A percentile compares a stretch with the other conserved stretches of the same genome.
Conservation (phyloP, 2,797 vertebrate species). For the Margarornis squamiger region DNA sequence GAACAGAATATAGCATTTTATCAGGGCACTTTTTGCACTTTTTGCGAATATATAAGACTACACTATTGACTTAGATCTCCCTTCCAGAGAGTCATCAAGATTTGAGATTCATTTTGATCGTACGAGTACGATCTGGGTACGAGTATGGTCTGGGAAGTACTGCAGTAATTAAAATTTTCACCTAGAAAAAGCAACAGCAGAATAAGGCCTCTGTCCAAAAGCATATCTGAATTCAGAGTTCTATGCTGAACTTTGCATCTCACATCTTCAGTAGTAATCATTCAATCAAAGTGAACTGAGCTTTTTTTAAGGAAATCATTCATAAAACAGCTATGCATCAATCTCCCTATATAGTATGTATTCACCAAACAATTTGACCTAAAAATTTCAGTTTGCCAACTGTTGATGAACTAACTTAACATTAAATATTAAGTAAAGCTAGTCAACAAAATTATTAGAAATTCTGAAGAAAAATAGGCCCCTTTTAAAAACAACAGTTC, state of each 20-base stretch:
- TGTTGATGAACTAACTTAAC: neutral
- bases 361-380: neutral
- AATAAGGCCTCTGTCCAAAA: neutral
- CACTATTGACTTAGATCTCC: neutral
- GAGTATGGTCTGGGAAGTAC: neutral
- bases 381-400: neutral
- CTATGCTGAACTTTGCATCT: neutral
- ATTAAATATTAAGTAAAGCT: neutral
- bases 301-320: conserved; percentile 8
- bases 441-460: neutral
- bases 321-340: neutral
- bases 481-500: neutral
- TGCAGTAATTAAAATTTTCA: neutral
- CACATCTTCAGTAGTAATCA: neutral
- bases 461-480: neutral
- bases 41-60: neutral
- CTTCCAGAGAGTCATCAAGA: neutral
- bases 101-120: neutral
- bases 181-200: neutral
- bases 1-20: neutral
- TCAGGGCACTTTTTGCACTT: neutral
- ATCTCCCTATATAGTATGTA: neutral
- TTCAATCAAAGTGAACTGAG: neutral
- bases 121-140: no score
- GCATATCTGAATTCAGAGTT: neutral